A percentile compares a stretch with the other conserved stretches of the same genome.
Conservation (phyloP, 1,140 invertebrate genomes). For the Lysiphlebus fabarum region DNA sequence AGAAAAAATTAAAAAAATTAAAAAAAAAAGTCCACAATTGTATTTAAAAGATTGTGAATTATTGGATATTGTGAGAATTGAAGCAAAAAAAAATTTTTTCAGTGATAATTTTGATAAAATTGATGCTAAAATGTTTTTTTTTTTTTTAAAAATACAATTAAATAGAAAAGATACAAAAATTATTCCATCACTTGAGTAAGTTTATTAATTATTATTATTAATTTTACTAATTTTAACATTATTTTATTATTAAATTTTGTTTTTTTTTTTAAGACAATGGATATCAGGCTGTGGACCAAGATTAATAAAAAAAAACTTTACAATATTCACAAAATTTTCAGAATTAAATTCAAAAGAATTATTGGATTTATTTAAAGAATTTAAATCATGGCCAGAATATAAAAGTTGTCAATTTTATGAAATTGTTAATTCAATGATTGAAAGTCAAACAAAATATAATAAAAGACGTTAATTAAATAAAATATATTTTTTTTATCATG, state of each 20-base stretch:
- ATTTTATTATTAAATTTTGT: conserved; percentile 7
- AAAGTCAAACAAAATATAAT: background rate
- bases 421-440: conserved; percentile 2
- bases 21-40: background rate
- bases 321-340: conserved; percentile 51
- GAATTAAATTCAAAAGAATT: conserved; percentile 44
- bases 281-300: conserved; percentile 52
- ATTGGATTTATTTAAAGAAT: conserved; percentile 44
- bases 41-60: background rate
- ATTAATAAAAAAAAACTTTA: conserved; percentile 45
- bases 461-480: too few species aligned
- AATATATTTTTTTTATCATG: too few species aligned
- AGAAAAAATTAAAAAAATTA: background rate
- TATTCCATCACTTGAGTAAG: conserved; percentile 50
- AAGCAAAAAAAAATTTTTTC: conserved; percentile 36
- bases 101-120: conserved; percentile 17
- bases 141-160: conserved; percentile 44
- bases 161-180: conserved; percentile 29
- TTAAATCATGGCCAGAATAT: conserved; percentile 52
- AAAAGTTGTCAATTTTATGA: conserved; percentile 24
- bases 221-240: conserved; percentile 9
- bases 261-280: conserved; percentile 39
- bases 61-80: conserved; percentile 38
- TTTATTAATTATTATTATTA: too few species aligned
- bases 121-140: conserved; percentile 43